Conservation (phyloP, 2,888 invertebrate species). For the Harmothoe impar region DNA sequence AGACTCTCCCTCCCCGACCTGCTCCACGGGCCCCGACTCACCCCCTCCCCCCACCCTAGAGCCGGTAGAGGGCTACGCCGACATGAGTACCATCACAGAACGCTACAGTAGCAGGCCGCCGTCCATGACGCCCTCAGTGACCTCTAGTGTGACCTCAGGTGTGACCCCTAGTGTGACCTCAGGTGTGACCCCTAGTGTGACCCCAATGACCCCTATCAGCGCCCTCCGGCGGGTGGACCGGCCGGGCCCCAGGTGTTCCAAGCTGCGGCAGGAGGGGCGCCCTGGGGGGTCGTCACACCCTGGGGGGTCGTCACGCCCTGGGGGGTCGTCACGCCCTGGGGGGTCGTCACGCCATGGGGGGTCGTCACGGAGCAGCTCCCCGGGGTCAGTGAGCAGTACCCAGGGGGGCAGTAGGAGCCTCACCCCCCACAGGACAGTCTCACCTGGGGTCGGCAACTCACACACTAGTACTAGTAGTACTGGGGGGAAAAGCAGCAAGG, state of each 20-base stretch:
- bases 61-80: not conserved
- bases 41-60: not conserved
- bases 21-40: not conserved
- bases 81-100: not conserved
- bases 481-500: no score
- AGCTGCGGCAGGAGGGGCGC: not conserved
- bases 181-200: not conserved
- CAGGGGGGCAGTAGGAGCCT: not conserved
- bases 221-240: not conserved
- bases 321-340: no score
- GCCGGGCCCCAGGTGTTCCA: slow-evolving; percentile 33
- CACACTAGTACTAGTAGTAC: no score
- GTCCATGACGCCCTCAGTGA: slow-evolving; percentile 10
- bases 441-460: no score
- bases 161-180: not conserved
- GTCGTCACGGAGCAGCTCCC: not conserved
- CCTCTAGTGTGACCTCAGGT: not conserved
- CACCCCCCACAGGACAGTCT: no score
- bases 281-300: no score
- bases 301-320: no score
- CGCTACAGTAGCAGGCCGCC: not conserved
- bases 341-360: no score
- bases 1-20: not conserved
- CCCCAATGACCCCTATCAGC: not conserved
- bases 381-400: not conserved